These are phyloP conservation scores for Hemiprocne comata DNA, from an alignment of 2,113 vertebrate species.

Conservation along the genomic window DNA sequence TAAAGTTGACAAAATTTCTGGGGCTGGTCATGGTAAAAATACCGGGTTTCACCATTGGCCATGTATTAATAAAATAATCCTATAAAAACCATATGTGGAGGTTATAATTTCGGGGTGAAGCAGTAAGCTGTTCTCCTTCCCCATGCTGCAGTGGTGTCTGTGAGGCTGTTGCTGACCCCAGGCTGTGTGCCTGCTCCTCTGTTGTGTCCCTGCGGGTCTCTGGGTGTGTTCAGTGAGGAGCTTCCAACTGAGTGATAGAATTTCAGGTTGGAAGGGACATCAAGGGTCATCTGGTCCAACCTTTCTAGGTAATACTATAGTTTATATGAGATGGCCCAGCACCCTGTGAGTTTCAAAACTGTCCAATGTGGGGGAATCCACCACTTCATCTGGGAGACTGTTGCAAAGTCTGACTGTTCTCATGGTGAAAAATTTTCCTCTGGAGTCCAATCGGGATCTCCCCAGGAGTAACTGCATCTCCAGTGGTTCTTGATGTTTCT, in stretches of 20 bases:
- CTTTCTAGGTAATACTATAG: no score
- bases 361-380: no score
- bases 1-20: background rate
- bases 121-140: background rate
- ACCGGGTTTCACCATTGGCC: background rate
- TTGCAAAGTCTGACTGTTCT: no score
- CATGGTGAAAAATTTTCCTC: no score
- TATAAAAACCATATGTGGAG: background rate
- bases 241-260: no score
- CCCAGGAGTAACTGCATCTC: background rate
- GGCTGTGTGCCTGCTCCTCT: background rate
- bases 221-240: background rate
- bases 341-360: no score
- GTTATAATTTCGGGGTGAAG: background rate
- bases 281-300: no score
- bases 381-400: no score
- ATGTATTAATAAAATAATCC: background rate
- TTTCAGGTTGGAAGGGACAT: no score
- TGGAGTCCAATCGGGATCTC: no score
- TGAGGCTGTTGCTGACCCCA: background rate
- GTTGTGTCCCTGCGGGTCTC: background rate
- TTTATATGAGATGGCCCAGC: no score
- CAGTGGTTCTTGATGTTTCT: background rate
- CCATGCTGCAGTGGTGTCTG: background rate
- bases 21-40: background rate